phyloP scores from a whole-genome alignment of 2,113 vertebrate species.

The Psilopogon haemacephalus region DNA sequence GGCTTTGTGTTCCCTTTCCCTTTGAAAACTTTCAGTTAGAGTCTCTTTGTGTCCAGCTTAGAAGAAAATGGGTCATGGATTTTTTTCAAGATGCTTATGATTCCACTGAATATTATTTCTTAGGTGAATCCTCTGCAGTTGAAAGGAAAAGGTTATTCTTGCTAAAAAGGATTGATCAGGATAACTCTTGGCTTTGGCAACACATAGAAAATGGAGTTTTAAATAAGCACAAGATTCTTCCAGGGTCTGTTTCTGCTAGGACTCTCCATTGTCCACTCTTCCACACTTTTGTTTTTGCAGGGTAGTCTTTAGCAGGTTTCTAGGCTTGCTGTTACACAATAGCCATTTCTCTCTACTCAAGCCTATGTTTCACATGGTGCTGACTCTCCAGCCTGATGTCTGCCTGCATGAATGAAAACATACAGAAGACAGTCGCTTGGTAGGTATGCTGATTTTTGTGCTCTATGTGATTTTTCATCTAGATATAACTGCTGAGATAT shows the following conservation, averaged over 20 bases:
- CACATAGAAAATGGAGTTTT: not conserved
- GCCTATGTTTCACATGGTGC: not conserved
- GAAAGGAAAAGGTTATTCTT: not conserved
- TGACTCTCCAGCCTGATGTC: not conserved
- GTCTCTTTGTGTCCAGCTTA: not conserved
- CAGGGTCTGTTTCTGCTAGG: not conserved
- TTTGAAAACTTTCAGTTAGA: not conserved
- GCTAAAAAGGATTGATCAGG: not conserved
- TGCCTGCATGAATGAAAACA: fast-evolving
- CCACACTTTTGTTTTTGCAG: not conserved
- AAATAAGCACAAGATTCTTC: not conserved
- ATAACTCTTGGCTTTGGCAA: not conserved
- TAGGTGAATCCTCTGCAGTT: not conserved
- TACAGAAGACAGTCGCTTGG: not conserved
- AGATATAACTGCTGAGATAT: not conserved
- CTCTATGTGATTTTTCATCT: not conserved
- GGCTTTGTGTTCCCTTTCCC: not conserved
- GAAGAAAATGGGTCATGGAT: not conserved
- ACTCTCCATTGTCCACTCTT: not conserved
- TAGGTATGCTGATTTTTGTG: not conserved
- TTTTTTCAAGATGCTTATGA: not conserved
- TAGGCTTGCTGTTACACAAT: not conserved
- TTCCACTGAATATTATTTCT: not conserved
- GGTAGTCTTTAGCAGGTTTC: not conserved
- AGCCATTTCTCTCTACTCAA: not conserved